These are phyloP conservation scores for Drosophila lacteicornis DNA, from an alignment of 1,140 invertebrate species.

Conservation along the genomic window DNA sequence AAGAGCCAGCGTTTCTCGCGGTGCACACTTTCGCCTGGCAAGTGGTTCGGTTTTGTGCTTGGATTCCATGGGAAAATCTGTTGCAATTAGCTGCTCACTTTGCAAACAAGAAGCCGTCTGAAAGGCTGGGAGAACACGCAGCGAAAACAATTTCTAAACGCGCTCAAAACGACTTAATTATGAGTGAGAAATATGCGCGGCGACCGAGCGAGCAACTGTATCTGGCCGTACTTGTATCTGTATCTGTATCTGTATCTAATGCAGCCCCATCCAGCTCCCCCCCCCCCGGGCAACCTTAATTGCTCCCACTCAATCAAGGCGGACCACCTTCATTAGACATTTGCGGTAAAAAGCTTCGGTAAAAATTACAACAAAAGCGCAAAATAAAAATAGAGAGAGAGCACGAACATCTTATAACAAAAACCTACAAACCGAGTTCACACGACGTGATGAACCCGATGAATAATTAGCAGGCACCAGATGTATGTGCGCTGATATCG, in stretches of 20 bases:
- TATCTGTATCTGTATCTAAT: conserved; percentile 20
- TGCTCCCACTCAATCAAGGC: conserved; percentile 82
- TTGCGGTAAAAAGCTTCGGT: conserved; percentile 73
- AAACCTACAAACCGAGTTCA: conserved; percentile 83
- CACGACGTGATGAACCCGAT: conserved; percentile 66
- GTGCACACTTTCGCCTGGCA: conserved; percentile 61
- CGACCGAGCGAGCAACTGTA: conserved; percentile 55
- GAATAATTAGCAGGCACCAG: conserved; percentile 69
- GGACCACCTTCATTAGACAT: conserved; percentile 82
- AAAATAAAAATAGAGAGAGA: conserved; percentile 1
- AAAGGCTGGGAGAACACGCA: conserved; percentile 62
- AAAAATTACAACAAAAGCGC: conserved; percentile 21
- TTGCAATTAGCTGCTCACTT: conserved; percentile 79
- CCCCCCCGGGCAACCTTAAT: conserved; percentile 48
- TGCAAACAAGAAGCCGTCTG: conserved; percentile 60
- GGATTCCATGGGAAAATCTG: conserved; percentile 74
- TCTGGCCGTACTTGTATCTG: conserved; percentile 9
- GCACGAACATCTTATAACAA: conserved; percentile 62
- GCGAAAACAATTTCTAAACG: conserved; percentile 84
- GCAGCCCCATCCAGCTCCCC: not conserved
- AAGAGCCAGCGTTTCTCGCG: not conserved
- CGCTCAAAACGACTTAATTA: conserved; percentile 83
- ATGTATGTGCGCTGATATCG: conserved; percentile 34
- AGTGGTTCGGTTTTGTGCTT: conserved; percentile 15
- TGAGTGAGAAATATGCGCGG: conserved; percentile 81